Base-by-base conservation (phyloP, 2,113 vertebrate genomes). In the Daubentonia madagascariensis region DNA sequence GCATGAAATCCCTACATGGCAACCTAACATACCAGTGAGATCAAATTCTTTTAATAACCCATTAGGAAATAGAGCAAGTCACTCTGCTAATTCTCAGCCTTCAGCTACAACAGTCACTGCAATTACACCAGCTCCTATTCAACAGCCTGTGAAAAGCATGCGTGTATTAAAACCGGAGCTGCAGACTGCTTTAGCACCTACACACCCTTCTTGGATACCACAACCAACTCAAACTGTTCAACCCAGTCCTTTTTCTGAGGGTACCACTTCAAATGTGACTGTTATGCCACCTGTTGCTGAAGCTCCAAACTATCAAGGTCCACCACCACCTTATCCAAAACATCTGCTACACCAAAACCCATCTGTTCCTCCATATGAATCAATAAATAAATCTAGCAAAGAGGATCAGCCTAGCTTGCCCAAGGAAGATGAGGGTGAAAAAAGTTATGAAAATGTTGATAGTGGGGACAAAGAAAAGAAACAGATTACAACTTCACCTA, bases 41-140 rank as follows among this genome's bases (percentile, higher is more conserved):
- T 99, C 99, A 45, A 99, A 99, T 98, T 99, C 99, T 93, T 99
- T 99, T 98, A 99, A 99, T 98, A 99, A 98, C 97, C 99, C 99
- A 37, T 97, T 99, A 2, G 99, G 98, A 88, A 98, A 96, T 43
- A 98, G 99, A 96, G 97, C 98, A 35, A 97, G 97, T 83, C 99
- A 99, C 90, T 95, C 98, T 0, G 93, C 99, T 98, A 99, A 98
- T 98, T 99, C 99, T 37, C 99, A 99, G 96, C 99, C 99, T 30
- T 99, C 99, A 0, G 99, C 99, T 95, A 99, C 99, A 30, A 99
- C 99, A 0, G 99, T 99, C 96, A 99, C 99, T 0, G 99, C 99
- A 75, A 99, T 99, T 97, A 99, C 99, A 0, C 99, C 99, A 57
- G 99, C 99, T 32, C 99, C 99, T 94, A 99, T 99, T 98, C 99